phyloP scores from a whole-genome alignment of 2,797 vertebrate genomes.

The Ptychobarbus kaznakovi region DNA sequence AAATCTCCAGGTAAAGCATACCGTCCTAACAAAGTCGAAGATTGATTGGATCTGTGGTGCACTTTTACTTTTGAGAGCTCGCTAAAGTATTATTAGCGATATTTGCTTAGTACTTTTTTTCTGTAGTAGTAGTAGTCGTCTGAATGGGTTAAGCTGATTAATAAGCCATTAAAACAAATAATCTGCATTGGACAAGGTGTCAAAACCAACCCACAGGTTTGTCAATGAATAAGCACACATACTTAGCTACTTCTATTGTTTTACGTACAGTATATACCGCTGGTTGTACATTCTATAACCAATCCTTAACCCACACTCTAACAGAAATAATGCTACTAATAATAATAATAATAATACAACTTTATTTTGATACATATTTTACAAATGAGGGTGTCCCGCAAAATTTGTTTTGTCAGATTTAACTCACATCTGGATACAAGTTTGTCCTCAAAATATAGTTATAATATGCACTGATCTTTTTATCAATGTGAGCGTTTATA shows the following conservation, averaged over 20 bases:
- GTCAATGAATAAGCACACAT: not conserved
- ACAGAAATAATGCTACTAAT: not conserved
- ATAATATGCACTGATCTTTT: too few species aligned
- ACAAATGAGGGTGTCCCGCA: not conserved
- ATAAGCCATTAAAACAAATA: not conserved
- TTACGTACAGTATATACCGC: not conserved
- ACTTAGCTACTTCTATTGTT: not conserved
- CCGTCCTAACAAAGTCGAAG: not conserved
- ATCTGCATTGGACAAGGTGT: not conserved
- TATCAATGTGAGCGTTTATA: too few species aligned
- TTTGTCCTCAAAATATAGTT: too few species aligned
- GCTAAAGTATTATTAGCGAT: not conserved
- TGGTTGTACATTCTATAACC: not conserved
- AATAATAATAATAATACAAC: not conserved
- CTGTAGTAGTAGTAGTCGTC: not conserved
- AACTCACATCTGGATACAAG: too few species aligned
- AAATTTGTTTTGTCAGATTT: too few species aligned
- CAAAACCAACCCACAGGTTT: not conserved
- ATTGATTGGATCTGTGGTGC: not conserved
- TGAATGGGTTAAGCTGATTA: not conserved
- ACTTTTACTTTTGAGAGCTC: not conserved
- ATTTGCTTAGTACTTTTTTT: not conserved
- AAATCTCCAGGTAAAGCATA: constrained; percentile 31
- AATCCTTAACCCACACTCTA: not conserved
- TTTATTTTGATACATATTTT: not conserved